Base-by-base conservation (phyloP, 2,888 invertebrate species). In the Camponotus fellah region DNA sequence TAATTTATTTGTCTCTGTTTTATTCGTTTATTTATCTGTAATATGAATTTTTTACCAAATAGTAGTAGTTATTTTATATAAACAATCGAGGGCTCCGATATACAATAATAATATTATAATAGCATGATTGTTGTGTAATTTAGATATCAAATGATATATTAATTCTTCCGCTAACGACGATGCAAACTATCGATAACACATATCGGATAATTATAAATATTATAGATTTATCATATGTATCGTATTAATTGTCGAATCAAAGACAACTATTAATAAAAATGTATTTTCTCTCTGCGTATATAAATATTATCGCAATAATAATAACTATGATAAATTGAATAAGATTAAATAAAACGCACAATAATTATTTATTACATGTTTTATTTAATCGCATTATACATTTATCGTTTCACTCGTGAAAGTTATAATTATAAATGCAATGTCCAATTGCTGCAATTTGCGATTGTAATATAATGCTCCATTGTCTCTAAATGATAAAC, bases 401-500 rank as follows among this genome's bases (percentile, higher is more conserved):
- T 60, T 77, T 68, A 80, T 71, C 71, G 40, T 80, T 72, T 71
- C 9, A 80, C 26, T 34, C 58, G 14, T 60, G 46, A 71, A 71
- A 17, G 17, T 69, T 71, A 34, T 60, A 60, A 79, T 71, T 79
- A 80, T 46, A 37, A 71, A 71, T 60, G 72, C 60, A 60, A 72
- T 21, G 34, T 71, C 43, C 72, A 60, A 80, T 72, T 80, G 71
- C 46, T 60, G 79, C 46, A 69, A 46, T 58, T 71, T 34, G 46
- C 46, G 37, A 37, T 17, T 71, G 46, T 71, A 60, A 46, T 71
- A 71, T 37, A 79, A 79, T 43, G 69, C 26, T 60, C 21, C 46
- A 71, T 49, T 71, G 79, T 80, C 71, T 71, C 60, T 71, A 71
- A 80, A 71, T 80, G 46, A 71, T 71, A 71, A 80, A 71, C 60